A percentile compares a stretch with the other conserved stretches of the same genome.
These are phyloP conservation scores for Scolanthus callimorphus DNA, from an alignment of 92 coral and sea anemone species.

Conservation along the genomic window DNA sequence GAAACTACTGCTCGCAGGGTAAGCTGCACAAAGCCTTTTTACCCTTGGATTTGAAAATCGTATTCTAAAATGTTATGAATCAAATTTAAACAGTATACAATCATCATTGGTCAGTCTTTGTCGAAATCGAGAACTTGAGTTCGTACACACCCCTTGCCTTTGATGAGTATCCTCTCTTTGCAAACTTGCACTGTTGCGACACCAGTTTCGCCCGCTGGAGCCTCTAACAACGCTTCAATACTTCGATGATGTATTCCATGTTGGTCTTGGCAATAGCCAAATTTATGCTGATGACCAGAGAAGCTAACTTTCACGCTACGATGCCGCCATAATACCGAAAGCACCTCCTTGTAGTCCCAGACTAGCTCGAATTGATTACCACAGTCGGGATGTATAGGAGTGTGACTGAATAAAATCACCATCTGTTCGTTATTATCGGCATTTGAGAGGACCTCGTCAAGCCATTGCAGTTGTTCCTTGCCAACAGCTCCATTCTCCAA, in stretches of 20 bases:
- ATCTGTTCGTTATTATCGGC: constrained; percentile 47
- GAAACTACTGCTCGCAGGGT: too few relatives aligned
- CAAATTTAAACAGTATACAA: too few relatives aligned
- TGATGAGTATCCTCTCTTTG: constrained; percentile 45
- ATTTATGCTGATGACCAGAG: constrained; percentile 59
- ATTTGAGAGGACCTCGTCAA: constrained; percentile 31
- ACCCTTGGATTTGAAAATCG: too few relatives aligned
- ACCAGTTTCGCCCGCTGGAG: constrained; percentile 52
- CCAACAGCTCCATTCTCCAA: constrained; percentile 57
- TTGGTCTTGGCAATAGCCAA: constrained; percentile 35
- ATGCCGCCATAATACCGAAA: constrained; percentile 48
- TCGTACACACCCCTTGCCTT: constrained; percentile 54
- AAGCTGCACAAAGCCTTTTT: too few relatives aligned
- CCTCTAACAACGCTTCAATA: constrained; percentile 62
- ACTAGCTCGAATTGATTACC: constrained; percentile 18
- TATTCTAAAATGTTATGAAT: too few relatives aligned
- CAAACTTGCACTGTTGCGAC: constrained; percentile 60
- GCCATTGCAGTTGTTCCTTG: constrained; percentile 58
- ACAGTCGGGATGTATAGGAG: constrained; percentile 47
- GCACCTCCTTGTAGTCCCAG: constrained; percentile 65
- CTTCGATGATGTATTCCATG: constrained; percentile 65
- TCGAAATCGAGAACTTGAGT: constrained; percentile 41
- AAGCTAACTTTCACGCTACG: constrained; percentile 56
- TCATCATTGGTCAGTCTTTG: too few relatives aligned
- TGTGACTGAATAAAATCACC: constrained; percentile 64